Evolutionary conservation across 2,888 invertebrate species (phyloP).

Genomic region (Drosophila rubida): DNA sequence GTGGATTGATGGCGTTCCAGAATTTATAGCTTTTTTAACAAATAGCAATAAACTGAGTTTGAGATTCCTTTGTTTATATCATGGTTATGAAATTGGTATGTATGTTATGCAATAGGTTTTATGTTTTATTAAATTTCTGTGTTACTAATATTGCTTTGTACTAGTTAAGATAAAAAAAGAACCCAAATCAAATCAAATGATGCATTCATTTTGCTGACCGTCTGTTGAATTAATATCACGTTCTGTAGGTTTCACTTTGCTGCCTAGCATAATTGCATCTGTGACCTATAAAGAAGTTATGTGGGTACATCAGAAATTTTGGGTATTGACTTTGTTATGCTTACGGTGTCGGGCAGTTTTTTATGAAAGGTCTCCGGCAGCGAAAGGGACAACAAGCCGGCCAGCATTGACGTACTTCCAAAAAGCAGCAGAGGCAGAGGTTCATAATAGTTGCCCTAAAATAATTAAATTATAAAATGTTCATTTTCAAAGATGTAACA

Average conservation of each 20-base stretch:
- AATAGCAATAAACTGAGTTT: too few species aligned
- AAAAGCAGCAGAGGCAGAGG: conserved; percentile 86
- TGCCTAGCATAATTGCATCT: conserved; percentile 73
- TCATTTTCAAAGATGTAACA: background rate
- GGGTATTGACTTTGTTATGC: background rate
- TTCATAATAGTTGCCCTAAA: conserved; percentile 86
- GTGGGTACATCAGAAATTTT: background rate
- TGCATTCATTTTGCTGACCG: conserved; percentile 22
- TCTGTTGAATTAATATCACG: conserved; percentile 8
- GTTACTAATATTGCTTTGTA: conserved; percentile 39
- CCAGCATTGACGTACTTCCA: conserved; percentile 86
- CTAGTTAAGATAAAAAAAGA: conserved; percentile 25
- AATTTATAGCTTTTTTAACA: too few species aligned
- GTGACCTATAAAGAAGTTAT: conserved; percentile 53
- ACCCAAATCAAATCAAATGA: conserved; percentile 9
- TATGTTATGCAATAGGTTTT: too few species aligned
- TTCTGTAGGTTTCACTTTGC: background rate
- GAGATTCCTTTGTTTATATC: too few species aligned
- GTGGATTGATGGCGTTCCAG: too few species aligned
- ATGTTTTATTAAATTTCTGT: background rate
- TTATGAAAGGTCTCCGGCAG: conserved; percentile 88
- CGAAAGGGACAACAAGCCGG: conserved; percentile 86
- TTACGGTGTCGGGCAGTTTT: conserved; percentile 88
- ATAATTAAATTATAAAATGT: background rate
- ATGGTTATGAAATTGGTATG: too few species aligned